phyloP scores from a whole-genome alignment of 2,888 invertebrate species.

The Athrips mouffetella region DNA sequence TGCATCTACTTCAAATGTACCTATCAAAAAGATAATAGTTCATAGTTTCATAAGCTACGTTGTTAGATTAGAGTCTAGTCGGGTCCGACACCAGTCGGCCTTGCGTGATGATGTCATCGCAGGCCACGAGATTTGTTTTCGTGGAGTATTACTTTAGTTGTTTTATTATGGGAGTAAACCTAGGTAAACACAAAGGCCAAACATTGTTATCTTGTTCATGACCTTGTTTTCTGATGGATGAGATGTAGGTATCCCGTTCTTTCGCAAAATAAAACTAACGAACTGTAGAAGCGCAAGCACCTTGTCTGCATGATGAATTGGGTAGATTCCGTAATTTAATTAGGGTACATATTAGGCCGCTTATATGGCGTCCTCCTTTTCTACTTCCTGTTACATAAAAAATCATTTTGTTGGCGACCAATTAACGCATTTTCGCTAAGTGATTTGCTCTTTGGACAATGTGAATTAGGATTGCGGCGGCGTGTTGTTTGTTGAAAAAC shows the following conservation, averaged over 20 bases:
- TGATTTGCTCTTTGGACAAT: constrained; percentile 13
- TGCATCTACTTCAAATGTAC: no score
- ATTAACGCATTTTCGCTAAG: constrained; percentile 12
- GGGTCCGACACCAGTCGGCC: constrained; percentile 49
- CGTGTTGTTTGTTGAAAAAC: no score
- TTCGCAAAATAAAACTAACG: neutral
- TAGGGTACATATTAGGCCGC: neutral
- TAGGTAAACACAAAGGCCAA: constrained; percentile 4
- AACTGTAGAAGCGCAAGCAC: no score
- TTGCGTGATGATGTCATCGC: constrained; percentile 64
- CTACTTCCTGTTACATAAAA: neutral
- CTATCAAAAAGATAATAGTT: no score
- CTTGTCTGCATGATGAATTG: no score
- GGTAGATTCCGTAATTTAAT: neutral
- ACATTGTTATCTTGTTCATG: constrained; percentile 9
- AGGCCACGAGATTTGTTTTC: constrained; percentile 48
- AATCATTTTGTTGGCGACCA: constrained; percentile 3
- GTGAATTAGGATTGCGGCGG: neutral
- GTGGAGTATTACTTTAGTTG: constrained; percentile 31
- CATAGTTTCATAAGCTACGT: constrained; percentile 2
- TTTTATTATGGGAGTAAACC: constrained; percentile 25
- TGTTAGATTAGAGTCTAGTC: constrained; percentile 13
- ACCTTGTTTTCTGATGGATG: constrained; percentile 13
- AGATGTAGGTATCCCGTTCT: neutral
- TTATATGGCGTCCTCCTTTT: neutral